Base-by-base conservation (phyloP, 2,113 vertebrate species). In the Brachyhypopomus gauderio region DNA sequence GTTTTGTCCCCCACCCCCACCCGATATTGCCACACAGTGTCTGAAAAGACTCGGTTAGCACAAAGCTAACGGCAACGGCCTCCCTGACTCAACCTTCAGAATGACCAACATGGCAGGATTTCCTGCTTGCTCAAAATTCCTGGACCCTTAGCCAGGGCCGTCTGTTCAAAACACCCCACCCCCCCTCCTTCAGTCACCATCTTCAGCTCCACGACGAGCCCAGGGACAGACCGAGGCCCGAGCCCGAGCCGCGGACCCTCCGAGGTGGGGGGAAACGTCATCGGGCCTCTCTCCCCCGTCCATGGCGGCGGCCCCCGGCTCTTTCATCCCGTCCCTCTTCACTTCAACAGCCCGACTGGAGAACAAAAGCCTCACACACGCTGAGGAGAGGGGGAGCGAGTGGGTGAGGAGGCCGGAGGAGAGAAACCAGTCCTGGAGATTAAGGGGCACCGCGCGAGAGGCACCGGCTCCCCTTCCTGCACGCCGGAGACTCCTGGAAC, bases 401-500 rank as follows among this genome's bases (percentile, higher is more conserved):
- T 48, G 64, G 77, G 60, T 3, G 59, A 66, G 34, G 76, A 83
- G 6, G 48, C 67, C 73, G 36, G 83, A 69, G 88, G 85, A 89
- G 85, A 83, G 84, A 75, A 81, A 78, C 86, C 76, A 84, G 78
- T 85, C 75, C 78, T 58, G 86, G 86, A 91, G 92, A 92, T 91
- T 88, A 91, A 91, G 90, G 90, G 66, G 86, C 75, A 88, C 91
- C 86, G 89, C 83, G 83, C 87, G 90, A 92, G 86, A 89, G 86
- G 84, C 45, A 52, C 48, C 89, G 91, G 91, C 88, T n/a, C 78
- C 83, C 69, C 80, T 83, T 88, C 87, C 88, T 89, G 84, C 79
- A 45, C 80, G 77, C 83, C 23, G 56, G 80, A 82, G 78, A 80
- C 79, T 78, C 79, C 27, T 25, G 83, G 85, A 88, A 88, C 80